These are phyloP conservation scores for Anoplopoma fimbria DNA, from an alignment of 2,113 vertebrate species.

Conservation along the genomic window DNA sequence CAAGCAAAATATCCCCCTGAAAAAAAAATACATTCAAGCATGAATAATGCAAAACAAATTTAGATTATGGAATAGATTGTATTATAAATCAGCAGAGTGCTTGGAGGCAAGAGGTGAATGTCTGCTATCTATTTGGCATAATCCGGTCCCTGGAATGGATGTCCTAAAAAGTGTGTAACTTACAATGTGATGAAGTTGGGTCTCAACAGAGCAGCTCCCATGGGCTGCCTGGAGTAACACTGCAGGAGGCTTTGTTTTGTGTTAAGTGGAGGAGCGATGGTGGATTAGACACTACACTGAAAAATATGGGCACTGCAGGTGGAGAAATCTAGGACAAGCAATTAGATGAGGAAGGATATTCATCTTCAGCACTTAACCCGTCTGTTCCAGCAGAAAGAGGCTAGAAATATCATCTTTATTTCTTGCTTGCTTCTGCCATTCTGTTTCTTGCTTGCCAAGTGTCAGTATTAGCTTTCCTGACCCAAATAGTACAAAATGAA, in stretches of 20 bases:
- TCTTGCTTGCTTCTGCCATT: conserved; percentile 1
- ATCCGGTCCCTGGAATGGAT: conserved; percentile 46
- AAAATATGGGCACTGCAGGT: conserved; percentile 71
- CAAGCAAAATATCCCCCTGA: conserved; percentile 36
- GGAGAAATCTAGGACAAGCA: conserved; percentile 71
- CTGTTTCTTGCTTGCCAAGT: background rate
- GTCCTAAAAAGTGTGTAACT: conserved; percentile 51
- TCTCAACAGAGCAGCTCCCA: conserved; percentile 57
- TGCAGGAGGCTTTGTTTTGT: conserved; percentile 58
- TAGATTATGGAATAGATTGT: conserved; percentile 42
- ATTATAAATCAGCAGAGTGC: conserved; percentile 52
- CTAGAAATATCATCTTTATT: conserved; percentile 16
- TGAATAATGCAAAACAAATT: conserved; percentile 60
- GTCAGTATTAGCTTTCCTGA: conserved; percentile 2
- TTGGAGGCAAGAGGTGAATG: conserved; percentile 43
- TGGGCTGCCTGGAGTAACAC: conserved; percentile 39
- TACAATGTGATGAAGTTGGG: conserved; percentile 62
- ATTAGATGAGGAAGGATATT: conserved; percentile 56
- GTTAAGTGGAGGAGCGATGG: conserved; percentile 47
- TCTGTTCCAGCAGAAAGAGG: conserved; percentile 12
- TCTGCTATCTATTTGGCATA: conserved; percentile 45
- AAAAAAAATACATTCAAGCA: conserved; percentile 19
- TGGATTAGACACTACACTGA: conserved; percentile 53
- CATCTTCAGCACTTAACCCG: conserved; percentile 40
- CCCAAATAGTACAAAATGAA: background rate